Base-by-base conservation (phyloP, 2,888 invertebrate genomes). In the Caenorhabditis drosophilae region DNA sequence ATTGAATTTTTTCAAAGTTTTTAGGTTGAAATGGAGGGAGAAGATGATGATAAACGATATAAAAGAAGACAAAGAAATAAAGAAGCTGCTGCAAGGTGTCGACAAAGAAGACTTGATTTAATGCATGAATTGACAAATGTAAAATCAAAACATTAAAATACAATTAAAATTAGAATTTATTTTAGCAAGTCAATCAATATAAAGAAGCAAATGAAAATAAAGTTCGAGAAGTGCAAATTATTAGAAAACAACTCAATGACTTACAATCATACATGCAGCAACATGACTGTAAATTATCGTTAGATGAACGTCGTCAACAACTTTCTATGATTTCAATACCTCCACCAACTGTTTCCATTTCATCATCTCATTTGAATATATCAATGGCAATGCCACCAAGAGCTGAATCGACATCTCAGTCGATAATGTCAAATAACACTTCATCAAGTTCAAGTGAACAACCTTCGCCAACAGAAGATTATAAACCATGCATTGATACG, bases 21-120 rank as follows among this genome's bases (percentile, higher is more conserved):
- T 36, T 50, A 70, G 64, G 54, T 56, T 35, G 69, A 66, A 25
- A 59, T 78, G 57, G 75, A 69, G 20, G 76, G 76, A 16, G 80
- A 96, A 84, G 97, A 97, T 84, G 93, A 93, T 83, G 93, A 93
- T 81, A 89, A 93, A 60, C 88, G 94, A 46, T 89, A 90, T 81
- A 86, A 92, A 40, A 88, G 97, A 23, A 88, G 97, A 46, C 95
- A 96, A 84, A 87, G 97, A 64, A 98, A 98, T 85, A 98, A 98
- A 86, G 89, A 92, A 87, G 97, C 97, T 31, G 97, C 97, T 50
- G 97, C 97, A 0, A 89, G 96, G 75, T 98, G 97, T 85, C 89
- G 97, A 82, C 94, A 96, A 85, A 89, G 96, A 73, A 89, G 97
- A 66, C 90, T 97, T 79, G 96, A 97, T 85, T 93, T 94, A 84